Evolutionary conservation across 2,113 vertebrate species (phyloP), one percentile per base, ranked within the genome.

Genomic region (Coracopsis vasa): DNA sequence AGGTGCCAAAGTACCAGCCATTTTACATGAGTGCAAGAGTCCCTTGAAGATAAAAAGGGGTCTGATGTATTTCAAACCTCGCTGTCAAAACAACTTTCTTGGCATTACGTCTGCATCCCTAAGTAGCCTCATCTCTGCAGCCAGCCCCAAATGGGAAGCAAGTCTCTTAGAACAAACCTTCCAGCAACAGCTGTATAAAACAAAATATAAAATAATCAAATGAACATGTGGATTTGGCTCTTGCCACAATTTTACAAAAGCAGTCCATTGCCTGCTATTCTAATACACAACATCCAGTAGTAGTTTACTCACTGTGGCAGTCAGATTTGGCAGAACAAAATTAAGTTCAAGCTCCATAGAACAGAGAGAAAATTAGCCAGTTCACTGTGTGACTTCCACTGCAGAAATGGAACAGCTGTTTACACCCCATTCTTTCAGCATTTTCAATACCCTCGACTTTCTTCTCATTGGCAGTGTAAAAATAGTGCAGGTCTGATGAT

Each of bases 251-350:
- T 86, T 80, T 41, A 4, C 70, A 74, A 39, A 47, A 88, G 88
- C 1, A 87, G 88, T 69, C 66, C 77, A 19, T 60, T 85, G 82
- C 80, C 77, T 61, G 11, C 89, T 79, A 47, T 51, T 88, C 95
- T 41, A 80, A 72, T 9, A 64, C 90, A 87, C 78, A 78, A 53
- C 84, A 53, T 48, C 28, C 80, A 87, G 81, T 33, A 95, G 89
- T 20, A 93, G 62, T 58, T 90, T 70, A 56, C 71, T 71, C 85
- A 19, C 88, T 92, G 77, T 31, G 83, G 93, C 93, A 86, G 92
- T 90, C 90, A 83, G 90, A 92, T 96, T 73, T 96, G 97, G 95
- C 92, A 94, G 89, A 74, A 95, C 86, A 73, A 85, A 94, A 67
- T 45, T 45, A 35, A 79, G 45, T 44, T 88, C 60, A 61, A 78